Evolutionary conservation across 1,140 invertebrate genomes (phyloP), one percentile per base, ranked within the genome.

Genomic region (Lysiphlebus fabarum): DNA sequence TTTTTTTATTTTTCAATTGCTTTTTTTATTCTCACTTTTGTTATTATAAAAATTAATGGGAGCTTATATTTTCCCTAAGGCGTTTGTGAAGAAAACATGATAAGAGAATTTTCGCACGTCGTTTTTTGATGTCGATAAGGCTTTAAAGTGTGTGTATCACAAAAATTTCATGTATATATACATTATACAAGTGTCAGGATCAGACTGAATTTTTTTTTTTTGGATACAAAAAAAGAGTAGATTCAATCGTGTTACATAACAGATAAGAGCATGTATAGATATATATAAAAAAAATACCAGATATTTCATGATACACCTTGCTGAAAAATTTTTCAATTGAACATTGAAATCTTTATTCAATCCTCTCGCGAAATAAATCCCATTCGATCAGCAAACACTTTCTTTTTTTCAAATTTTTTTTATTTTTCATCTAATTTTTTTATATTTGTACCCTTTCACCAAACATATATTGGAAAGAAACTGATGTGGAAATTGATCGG

Each of bases 81-180:
- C 17, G 17, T 26, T 26, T 26, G 4, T 26, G 17, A 26, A 26
- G 17, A 26, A 26, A 26, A 26, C 17, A 26, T 26, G 45, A 48
- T 48, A 48, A 48, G 45, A 48, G 45, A 48, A 48, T 48, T 48
- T 48, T 48, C 45, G 45, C 45, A 17, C 45, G 45, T 48, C 45
- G 45, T 48, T 48, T 48, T 48, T 7, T 2, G 45, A 48, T 48
- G 26, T 48, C 10, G 6, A 17, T 48, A 17, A 7, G 12, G 8
- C 14, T 48, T 5, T 43, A n/a, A 43, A 43, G 42, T n/a, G 42
- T 43, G 12, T n/a, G 10, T 26, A 26, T 26, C 17, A 26, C 17
- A 26, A 26, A n/a, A 26, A 26, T 26, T 26, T 2, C 17, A 26
- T 26, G 17, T 26, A 26, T 26, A 26, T n/a, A n/a, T n/a, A n/a